A percentile compares a stretch with the other conserved stretches of the same genome.
These are phyloP conservation scores for Morelia viridis DNA, from an alignment of 2,797 vertebrate genomes.

Conservation along the genomic window DNA sequence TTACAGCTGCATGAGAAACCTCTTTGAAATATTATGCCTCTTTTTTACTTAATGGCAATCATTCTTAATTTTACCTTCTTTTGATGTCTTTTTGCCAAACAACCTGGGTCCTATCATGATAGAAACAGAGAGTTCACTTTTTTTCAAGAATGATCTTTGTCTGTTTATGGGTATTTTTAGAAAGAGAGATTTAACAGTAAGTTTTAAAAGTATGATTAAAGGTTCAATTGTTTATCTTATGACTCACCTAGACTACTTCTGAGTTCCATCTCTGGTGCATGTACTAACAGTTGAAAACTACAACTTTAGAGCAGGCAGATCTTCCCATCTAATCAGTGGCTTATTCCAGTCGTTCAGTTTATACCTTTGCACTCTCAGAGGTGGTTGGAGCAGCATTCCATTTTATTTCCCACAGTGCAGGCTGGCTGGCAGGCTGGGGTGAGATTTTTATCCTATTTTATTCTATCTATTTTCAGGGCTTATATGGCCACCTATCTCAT, in stretches of 20 bases:
- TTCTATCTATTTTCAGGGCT: neutral
- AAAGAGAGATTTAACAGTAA: neutral
- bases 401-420: neutral
- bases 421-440: neutral
- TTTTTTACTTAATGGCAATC: neutral
- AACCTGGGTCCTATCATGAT: neutral
- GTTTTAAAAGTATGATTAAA: neutral
- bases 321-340: neutral
- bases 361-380: neutral
- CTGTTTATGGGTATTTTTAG: neutral
- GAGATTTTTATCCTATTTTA: neutral
- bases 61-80: neutral
- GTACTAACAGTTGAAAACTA: neutral
- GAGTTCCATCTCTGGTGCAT: neutral
- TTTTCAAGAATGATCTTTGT: neutral
- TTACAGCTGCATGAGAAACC: neutral
- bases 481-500: neutral
- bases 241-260: neutral
- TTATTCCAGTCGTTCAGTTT: neutral
- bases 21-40: slow-evolving; percentile 22
- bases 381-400: neutral
- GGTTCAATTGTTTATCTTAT: neutral
- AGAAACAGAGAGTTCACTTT: neutral
- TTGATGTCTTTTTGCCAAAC: neutral
- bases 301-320: neutral